A percentile compares a stretch with the other conserved stretches of the same genome.
These are phyloP conservation scores for Apeltes quadracus DNA, from an alignment of 2,113 vertebrate species.

Conservation along the genomic window DNA sequence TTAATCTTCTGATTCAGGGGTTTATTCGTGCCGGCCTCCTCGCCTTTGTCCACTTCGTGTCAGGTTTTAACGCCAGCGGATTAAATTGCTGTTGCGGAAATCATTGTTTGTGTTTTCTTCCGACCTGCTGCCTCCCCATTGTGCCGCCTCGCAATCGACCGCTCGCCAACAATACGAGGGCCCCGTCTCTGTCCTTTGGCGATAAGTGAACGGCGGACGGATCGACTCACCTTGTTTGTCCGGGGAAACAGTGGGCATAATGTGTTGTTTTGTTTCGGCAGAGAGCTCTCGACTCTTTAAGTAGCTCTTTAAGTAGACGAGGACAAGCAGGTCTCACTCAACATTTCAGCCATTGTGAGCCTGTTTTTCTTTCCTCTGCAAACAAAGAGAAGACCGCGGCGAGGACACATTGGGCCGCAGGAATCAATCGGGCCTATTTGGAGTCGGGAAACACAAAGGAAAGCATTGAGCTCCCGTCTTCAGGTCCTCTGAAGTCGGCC, in stretches of 20 bases:
- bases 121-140: constrained; percentile 56
- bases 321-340: constrained; percentile 47
- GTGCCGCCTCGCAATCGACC: constrained; percentile 63
- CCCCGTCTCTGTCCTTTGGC: constrained; percentile 54
- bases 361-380: constrained; percentile 30
- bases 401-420: not conserved
- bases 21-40: constrained; percentile 65
- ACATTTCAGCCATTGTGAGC: constrained; percentile 25
- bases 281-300: constrained; percentile 66
- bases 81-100: constrained; percentile 77
- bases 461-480: not conserved
- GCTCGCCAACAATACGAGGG: constrained; percentile 55
- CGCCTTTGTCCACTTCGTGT: constrained; percentile 73
- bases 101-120: constrained; percentile 75
- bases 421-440: constrained; percentile 13
- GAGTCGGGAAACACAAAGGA: constrained; percentile 16
- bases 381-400: no score
- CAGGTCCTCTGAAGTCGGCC: constrained; percentile 9
- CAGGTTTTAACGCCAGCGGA: constrained; percentile 67
- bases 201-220: constrained; percentile 60
- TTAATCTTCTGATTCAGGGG: constrained; percentile 72
- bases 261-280: constrained; percentile 57
- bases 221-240: constrained; percentile 57
- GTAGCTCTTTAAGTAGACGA: constrained; percentile 39
- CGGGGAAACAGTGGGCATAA: constrained; percentile 40